Base-by-base conservation (phyloP, 1,140 invertebrate genomes). In the Drosophila subpulchrella region DNA sequence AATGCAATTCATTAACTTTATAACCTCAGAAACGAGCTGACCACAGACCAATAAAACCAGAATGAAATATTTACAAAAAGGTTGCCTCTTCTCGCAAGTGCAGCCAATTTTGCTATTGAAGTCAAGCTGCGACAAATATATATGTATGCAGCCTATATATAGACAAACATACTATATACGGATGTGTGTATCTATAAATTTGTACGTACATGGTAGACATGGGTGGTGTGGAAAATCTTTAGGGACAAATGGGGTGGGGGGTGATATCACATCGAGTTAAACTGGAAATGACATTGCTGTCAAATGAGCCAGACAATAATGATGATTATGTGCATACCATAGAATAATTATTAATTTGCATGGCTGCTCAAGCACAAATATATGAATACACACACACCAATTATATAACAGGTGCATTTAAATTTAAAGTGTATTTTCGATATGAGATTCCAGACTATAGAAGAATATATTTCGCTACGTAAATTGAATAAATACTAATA, bases 1-100 rank as follows among this genome's bases (percentile, higher is more conserved):
- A 73, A 47, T 63, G 39, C 73, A 83, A 83, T 82, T 75, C 68
- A 83, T 82, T 82, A 78, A 63, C 75, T 78, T 68, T 61, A 53
- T 57, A 60, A 68, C 68, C 68, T 74, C 75, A 53, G 42, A 38
- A 56, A 42, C 58, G 59, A 73, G 55, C 44, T 58, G 42, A 63
- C 66, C 66, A 44, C 75, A 81, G 42, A 54, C 65, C 41, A 72
- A 72, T 71, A 57, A 63, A 78, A 63, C 59, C 56, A 47, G 57
- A 62, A 83, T 83, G 47, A 75, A 78, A 75, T 67, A 83, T 83
- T 53, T 67, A 83, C 79, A 67, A 83, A 75, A 62, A 62, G 41
- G 39, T 54, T 50, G 10, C n/a, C 56, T 60, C 51, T 44, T 78
- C 38, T 59, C 57, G 53, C 68, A 57, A 58, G 53, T 57, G 53